These are phyloP conservation scores for Cryptocephalus primarius DNA, from an alignment of 2,888 invertebrate genomes.

Conservation along the genomic window DNA sequence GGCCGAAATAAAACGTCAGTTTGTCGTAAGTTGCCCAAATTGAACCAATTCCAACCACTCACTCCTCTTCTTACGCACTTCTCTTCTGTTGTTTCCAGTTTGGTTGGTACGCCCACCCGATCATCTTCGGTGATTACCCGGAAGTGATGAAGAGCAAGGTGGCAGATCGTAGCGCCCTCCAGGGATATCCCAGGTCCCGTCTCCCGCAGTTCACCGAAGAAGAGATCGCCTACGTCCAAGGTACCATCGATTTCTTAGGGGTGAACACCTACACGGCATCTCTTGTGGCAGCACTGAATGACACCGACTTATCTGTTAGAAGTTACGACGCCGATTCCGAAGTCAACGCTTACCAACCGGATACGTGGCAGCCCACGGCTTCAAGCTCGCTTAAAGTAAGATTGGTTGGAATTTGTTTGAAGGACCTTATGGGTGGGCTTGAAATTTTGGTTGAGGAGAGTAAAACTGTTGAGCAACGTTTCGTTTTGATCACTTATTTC, in stretches of 20 bases:
- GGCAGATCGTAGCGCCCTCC: constrained; percentile 40
- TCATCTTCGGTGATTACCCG: constrained; percentile 58
- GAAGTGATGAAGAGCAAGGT: constrained; percentile 48
- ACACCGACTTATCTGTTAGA: background rate
- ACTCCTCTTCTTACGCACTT: too few relatives aligned
- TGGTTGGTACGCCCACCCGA: constrained; percentile 39
- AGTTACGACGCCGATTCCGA: background rate
- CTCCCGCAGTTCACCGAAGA: constrained; percentile 48
- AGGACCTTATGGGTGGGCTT: too few relatives aligned
- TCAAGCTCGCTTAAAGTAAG: constrained; percentile 1
- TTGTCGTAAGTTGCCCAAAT: constrained; percentile 15
- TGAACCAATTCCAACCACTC: too few relatives aligned
- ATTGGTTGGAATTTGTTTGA: too few relatives aligned
- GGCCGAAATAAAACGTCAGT: constrained; percentile 36
- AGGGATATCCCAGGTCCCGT: constrained; percentile 48
- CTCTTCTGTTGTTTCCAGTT: constrained; percentile 7
- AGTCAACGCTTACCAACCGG: background rate
- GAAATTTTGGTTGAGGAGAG: too few relatives aligned
- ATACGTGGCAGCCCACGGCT: background rate
- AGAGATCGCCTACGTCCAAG: constrained; percentile 50
- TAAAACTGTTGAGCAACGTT: too few relatives aligned
- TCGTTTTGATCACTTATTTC: too few relatives aligned
- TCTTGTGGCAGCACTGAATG: background rate
- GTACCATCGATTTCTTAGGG: constrained; percentile 61
- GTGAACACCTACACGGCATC: constrained; percentile 57